phyloP scores from a whole-genome alignment of 92 coral and sea anemone genomes.

The Diadumene lineata region DNA sequence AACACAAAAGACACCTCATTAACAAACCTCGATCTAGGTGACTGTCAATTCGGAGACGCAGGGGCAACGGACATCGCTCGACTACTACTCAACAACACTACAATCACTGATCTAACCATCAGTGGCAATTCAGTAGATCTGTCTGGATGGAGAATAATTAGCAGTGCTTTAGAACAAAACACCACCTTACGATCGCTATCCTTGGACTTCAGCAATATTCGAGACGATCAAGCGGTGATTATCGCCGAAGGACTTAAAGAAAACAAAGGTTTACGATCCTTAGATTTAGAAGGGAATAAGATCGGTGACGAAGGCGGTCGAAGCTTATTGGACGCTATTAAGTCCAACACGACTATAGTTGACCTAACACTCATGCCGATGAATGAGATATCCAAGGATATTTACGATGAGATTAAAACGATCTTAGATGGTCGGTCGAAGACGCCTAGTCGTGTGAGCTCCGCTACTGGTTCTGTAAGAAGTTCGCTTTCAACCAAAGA shows the following conservation, averaged over 20 bases:
- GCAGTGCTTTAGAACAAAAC: conserved; percentile 66
- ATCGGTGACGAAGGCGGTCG: conserved; percentile 91
- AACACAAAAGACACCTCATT: conserved; percentile 58
- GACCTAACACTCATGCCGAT: conserved; percentile 91
- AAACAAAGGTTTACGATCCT: conserved; percentile 74
- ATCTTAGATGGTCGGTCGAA: conserved; percentile 67
- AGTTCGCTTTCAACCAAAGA: conserved; percentile 5
- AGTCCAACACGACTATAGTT: conserved; percentile 71
- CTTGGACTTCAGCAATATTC: conserved; percentile 80
- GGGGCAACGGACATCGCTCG: conserved; percentile 87
- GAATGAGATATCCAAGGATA: conserved; percentile 77
- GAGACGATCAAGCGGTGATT: conserved; percentile 77
- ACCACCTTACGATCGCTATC: conserved; percentile 72
- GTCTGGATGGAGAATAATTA: conserved; percentile 79
- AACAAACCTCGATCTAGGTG: conserved; percentile 88
- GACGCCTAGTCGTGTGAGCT: conserved; percentile 32
- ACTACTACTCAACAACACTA: conserved; percentile 62
- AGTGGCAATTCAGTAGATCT: conserved; percentile 74
- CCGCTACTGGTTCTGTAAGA: conserved; percentile 19
- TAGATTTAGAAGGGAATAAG: conserved; percentile 91
- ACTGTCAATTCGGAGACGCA: conserved; percentile 77
- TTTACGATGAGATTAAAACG: conserved; percentile 75
- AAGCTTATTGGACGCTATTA: conserved; percentile 76
- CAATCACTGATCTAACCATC: conserved; percentile 72
- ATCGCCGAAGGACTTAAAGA: conserved; percentile 85